These are phyloP conservation scores for Ectobius pallidus DNA, from an alignment of 2,888 invertebrate species.

Conservation along the genomic window DNA sequence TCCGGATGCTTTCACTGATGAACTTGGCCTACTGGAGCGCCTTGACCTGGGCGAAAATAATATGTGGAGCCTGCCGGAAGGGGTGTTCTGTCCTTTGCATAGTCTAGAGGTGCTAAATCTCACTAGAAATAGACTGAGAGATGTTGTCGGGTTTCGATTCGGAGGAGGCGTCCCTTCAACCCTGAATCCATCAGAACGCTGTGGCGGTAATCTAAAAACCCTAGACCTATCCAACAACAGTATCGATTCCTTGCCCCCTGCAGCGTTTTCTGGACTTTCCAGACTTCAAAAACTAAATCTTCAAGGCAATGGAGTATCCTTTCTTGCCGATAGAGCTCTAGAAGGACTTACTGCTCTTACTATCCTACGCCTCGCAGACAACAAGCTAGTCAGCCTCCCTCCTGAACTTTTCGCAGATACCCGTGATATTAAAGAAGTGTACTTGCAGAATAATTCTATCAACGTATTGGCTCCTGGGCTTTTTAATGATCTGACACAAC, in stretches of 20 bases:
- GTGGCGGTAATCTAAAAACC: constrained; percentile 71
- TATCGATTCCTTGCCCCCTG: constrained; percentile 74
- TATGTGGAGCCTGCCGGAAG: constrained; percentile 79
- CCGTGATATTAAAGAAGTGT: constrained; percentile 77
- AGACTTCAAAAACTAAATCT: constrained; percentile 75
- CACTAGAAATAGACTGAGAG: constrained; percentile 78
- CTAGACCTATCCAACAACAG: constrained; percentile 80
- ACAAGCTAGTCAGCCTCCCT: constrained; percentile 79
- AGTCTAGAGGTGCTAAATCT: constrained; percentile 78
- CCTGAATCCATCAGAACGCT: constrained; percentile 66
- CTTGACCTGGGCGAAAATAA: constrained; percentile 81
- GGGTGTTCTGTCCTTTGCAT: constrained; percentile 75
- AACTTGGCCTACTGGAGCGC: constrained; percentile 73
- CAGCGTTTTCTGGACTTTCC: constrained; percentile 72
- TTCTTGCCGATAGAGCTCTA: constrained; percentile 78
- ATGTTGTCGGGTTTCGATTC: constrained; percentile 75
- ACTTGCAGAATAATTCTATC: constrained; percentile 81
- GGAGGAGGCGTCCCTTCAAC: constrained; percentile 55
- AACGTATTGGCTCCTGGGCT: constrained; percentile 80
- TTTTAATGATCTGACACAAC: constrained; percentile 75
- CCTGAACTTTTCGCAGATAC: constrained; percentile 82
- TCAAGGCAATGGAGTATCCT: constrained; percentile 76
- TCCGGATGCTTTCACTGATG: constrained; percentile 74
- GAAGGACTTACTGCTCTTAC: constrained; percentile 75
- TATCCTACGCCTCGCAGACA: constrained; percentile 78